A percentile compares a stretch with the other conserved stretches of the same genome.
Conservation (phyloP, 2,797 vertebrate genomes). For the Pygocentrus nattereri region DNA sequence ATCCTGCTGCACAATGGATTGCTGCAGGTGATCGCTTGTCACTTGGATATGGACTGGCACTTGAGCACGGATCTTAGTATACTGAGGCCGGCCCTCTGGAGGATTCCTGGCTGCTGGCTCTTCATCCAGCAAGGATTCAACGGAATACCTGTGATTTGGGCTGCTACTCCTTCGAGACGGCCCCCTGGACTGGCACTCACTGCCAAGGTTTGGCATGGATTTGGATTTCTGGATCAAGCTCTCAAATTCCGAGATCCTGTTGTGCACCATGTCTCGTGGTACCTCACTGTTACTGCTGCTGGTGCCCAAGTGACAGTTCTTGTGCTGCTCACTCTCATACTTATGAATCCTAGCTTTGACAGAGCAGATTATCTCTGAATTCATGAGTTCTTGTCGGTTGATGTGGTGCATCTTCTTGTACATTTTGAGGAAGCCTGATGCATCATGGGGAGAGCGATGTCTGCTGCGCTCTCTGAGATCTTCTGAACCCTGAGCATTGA, state of each 20-base stretch:
- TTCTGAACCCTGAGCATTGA: conserved; percentile 13
- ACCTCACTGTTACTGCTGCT: conserved; percentile 79
- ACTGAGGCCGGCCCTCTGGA: conserved; percentile 72
- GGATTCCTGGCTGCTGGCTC: conserved; percentile 72
- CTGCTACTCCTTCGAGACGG: conserved; percentile 68
- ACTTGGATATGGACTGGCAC: conserved; percentile 86
- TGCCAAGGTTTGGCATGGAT: conserved; percentile 88
- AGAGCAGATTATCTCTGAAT: conserved; percentile 84
- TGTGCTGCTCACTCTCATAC: conserved; percentile 82
- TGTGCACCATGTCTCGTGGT: conserved; percentile 87
- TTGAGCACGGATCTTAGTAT: conserved; percentile 69
- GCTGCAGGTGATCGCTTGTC: conserved; percentile 75
- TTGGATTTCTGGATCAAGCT: conserved; percentile 89
- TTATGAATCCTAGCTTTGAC: conserved; percentile 85
- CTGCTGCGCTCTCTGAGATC: conserved; percentile 53
- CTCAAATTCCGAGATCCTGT: conserved; percentile 88
- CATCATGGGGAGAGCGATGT: conserved; percentile 79
- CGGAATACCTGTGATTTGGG: conserved; percentile 83
- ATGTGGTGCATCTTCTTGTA: conserved; percentile 92
- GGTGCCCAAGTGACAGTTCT: conserved; percentile 62
- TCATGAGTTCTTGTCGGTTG: conserved; percentile 85
- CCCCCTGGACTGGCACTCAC: conserved; percentile 72
- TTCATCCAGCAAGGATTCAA: conserved; percentile 85
- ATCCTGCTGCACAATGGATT: conserved; percentile 65
- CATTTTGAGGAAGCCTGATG: conserved; percentile 86